Base-by-base conservation (phyloP, 30 jellyfish, hydroid and myxozoan species). In the Calvadosia cruxmelitensis region DNA sequence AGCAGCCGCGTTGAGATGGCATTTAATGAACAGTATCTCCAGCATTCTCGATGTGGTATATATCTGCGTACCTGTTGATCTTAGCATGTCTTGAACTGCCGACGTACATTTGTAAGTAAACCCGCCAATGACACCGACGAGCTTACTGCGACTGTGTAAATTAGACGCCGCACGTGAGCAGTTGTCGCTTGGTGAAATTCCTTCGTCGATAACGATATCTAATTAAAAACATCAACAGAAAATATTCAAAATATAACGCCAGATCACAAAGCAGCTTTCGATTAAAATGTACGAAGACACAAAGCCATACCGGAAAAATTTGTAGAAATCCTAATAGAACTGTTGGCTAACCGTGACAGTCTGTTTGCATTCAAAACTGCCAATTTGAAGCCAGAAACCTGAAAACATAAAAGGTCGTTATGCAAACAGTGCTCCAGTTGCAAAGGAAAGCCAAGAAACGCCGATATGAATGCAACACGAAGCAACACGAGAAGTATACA, bases 101-200 rank as follows among this genome's bases (percentile, higher is more conserved):
- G 25, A 57, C 7, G 97, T 52, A 52, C 97, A 87, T 3, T 67
- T n/a, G 20, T 94, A 81, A 5, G 93, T 74, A 53, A 74, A 77
- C 33, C 73, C 95, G 29, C 97, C 97, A 27, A 87, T 67, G 3
- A 87, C 33, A 25, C 97, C 97, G 33, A 75, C 90, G 12, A 74
- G 28, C 5, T 53, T 34, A 35, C 33, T 49, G 53, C 69, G 51
- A 12, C 30, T 52, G 49, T 25, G 20, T 25, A 81, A 52, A 5
- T 23, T 26, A 5, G 33, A 49, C 20, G 84, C 82, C n/a, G 77
- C 36, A 16, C 33, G 36, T 33, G 52, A 64, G 85, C 97, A 87
- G n/a, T 42, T 20, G 15, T 42, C 20, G 57, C 57, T 20, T 5
- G 50, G 72, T 27, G 3, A 1, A 10, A 20, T 3, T 27, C 29